These are phyloP conservation scores for Halcyon smyrnensis DNA, from an alignment of 2,797 vertebrate species.

Conservation along the genomic window DNA sequence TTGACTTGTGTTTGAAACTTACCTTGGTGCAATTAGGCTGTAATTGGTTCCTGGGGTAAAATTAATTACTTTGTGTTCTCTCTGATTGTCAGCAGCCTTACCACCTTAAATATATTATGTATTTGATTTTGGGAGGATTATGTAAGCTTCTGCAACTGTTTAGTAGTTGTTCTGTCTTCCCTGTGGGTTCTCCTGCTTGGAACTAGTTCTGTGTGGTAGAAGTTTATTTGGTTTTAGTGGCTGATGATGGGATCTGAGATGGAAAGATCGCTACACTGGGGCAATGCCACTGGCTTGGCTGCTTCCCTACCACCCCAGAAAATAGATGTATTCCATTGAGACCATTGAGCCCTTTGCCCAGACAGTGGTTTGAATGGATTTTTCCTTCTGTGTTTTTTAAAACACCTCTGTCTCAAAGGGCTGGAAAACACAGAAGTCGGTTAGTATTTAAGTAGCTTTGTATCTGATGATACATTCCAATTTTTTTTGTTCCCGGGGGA, in stretches of 20 bases:
- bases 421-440: neutral
- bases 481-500: neutral
- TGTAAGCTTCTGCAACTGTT: neutral
- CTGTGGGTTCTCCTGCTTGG: neutral
- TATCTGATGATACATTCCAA: neutral
- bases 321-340: neutral
- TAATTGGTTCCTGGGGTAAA: slow-evolving; percentile 4
- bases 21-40: neutral
- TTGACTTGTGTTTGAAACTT: slow-evolving; percentile 17
- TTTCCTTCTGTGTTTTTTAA: neutral
- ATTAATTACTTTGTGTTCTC: neutral
- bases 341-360: neutral
- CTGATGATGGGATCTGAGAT: neutral
- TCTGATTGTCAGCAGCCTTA: neutral
- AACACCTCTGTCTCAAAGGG: neutral
- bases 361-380: neutral
- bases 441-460: neutral
- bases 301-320: neutral
- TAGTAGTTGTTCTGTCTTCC: neutral
- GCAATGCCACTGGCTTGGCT: neutral
- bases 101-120: neutral
- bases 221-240: neutral
- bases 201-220: neutral
- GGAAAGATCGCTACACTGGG: fast-evolving
- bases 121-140: neutral